Percentiles rank a stretch among this genome's conserved stretches.
Evolutionary conservation across 1,140 invertebrate species (phyloP).

Genomic region (Harlomillsia oculata): DNA sequence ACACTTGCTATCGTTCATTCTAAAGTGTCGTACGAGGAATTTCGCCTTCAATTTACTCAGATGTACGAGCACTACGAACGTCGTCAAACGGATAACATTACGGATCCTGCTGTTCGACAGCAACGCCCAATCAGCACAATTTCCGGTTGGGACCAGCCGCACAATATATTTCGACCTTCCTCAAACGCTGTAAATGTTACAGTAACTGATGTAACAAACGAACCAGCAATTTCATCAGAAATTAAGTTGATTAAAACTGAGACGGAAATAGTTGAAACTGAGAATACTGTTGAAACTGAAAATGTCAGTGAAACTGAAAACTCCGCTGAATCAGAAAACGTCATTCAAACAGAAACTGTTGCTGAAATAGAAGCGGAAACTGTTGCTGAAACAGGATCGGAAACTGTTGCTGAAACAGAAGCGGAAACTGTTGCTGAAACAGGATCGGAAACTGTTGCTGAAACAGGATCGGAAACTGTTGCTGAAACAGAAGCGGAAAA

Average conservation of each 20-base stretch:
- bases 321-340: constrained; percentile 12
- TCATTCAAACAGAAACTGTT: constrained; percentile 7
- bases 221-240: too few relatives aligned
- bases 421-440: constrained; percentile 11
- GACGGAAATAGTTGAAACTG: constrained; percentile 12
- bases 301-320: constrained; percentile 36
- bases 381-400: background rate
- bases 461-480: background rate
- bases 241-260: too few relatives aligned
- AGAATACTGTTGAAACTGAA: constrained; percentile 1
- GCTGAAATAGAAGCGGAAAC: constrained; percentile 13
- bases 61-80: constrained; percentile 97
- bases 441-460: constrained; percentile 9
- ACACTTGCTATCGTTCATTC: constrained; percentile 98
- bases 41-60: constrained; percentile 86
- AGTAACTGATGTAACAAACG: constrained; percentile 50
- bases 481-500: constrained; percentile 3
- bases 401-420: constrained; percentile 10
- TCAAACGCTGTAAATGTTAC: constrained; percentile 44
- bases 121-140: constrained; percentile 91
- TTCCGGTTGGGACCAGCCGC: constrained; percentile 77
- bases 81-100: constrained; percentile 83
- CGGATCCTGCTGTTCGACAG: constrained; percentile 80
- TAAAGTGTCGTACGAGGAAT: constrained; percentile 95
- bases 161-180: constrained; percentile 36